Evolutionary conservation across 2,797 vertebrate species (phyloP).

Genomic region (Chrysolophus pictus): DNA sequence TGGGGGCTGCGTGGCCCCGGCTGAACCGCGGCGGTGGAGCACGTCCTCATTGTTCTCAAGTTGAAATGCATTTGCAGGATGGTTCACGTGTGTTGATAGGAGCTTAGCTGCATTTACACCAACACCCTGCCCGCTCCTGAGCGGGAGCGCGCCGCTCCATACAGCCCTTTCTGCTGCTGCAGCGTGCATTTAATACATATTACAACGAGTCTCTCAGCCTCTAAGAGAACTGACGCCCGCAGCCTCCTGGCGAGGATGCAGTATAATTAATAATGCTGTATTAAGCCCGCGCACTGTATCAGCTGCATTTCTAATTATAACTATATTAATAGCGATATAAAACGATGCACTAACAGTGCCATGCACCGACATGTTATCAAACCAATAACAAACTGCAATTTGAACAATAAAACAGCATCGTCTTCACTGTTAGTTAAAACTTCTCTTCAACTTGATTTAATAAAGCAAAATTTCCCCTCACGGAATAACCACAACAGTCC

Average conservation of each 20-base stretch:
- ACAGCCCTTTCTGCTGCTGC: constrained; percentile 25
- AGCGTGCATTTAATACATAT: constrained; percentile 30
- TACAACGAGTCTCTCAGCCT: constrained; percentile 47
- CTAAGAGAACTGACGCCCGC: constrained; percentile 31
- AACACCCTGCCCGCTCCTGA: background rate
- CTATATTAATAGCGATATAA: constrained; percentile 66
- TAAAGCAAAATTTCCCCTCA: constrained; percentile 26
- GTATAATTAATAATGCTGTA: constrained; percentile 77
- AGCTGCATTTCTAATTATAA: constrained; percentile 74
- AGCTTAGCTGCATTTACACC: background rate
- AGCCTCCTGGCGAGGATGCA: constrained; percentile 54
- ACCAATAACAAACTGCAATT: background rate
- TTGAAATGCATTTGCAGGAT: background rate
- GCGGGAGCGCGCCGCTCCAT: background rate
- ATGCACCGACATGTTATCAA: background rate
- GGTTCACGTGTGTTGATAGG: background rate
- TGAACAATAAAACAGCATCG: background rate
- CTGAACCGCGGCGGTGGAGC: background rate
- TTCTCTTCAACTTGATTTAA: constrained; percentile 40
- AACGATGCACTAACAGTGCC: constrained; percentile 25
- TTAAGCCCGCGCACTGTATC: constrained; percentile 65
- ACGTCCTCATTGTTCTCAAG: constrained; percentile 54
- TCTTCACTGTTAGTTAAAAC: constrained; percentile 35
- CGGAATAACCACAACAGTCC: background rate
- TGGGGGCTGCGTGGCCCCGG: constrained; percentile 47